Evolutionary conservation across 2,113 vertebrate species (phyloP), one percentile per base, ranked within the genome.

Genomic region (Cebidichthys violaceus): DNA sequence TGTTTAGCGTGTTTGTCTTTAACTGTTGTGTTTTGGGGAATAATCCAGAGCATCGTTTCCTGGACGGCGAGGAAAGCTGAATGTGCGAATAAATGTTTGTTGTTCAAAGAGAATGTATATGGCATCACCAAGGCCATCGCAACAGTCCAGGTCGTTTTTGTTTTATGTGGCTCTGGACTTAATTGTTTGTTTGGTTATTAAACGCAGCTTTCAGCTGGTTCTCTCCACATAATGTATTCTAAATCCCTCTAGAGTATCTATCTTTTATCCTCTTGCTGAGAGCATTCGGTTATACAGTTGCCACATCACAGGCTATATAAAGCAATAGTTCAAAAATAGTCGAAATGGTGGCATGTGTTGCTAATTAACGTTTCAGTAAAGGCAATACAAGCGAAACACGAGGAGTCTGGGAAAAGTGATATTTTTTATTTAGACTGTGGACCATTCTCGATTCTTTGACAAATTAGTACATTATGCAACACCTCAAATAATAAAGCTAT

Each of bases 181-280:
- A 91, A 92, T 62, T 86, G 88, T 89, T 93, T 90, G 91, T 79
- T 85, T 83, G 86, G 70, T 77, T 91, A 90, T 86, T 90, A 87
- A 90, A 91, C 81, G 83, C 75, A 94, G 91, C 88, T 87, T 92
- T 92, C 79, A 92, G 90, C 77, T 90, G 84, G 70, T 89, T 91
- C 88, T 89, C 86, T 88, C 79, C 77, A 83, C 83, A 91, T 91
- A 94, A 94, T 93, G 89, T 89, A 90, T 92, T 94, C 92, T 79
- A 89, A 93, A 90, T 91, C 89, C 91, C 92, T 83, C 84, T 37
- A 92, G 92, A 93, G 82, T 86, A 86, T 87, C 89, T 79, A 80
- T 89, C 84, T 88, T 93, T 92, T 92, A 92, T 92, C 89, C 87
- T 89, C 92, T 91, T 77, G 86, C 82, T 92, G 75, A 87, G 85